These are phyloP conservation scores for Rousettus leschenaultii DNA, from an alignment of 2,113 vertebrate species.

Conservation along the genomic window DNA sequence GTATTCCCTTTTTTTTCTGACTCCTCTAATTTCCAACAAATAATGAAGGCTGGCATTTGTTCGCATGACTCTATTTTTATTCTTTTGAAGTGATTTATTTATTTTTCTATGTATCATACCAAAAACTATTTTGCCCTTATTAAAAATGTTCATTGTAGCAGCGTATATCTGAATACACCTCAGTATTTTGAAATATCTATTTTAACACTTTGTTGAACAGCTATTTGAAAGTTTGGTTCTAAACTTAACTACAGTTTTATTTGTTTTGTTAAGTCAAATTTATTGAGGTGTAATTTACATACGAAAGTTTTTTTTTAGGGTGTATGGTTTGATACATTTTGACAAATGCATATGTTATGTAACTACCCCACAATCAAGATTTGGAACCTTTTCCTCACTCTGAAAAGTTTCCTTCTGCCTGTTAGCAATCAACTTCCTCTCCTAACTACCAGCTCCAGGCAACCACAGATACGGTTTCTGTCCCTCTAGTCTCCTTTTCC, in stretches of 20 bases:
- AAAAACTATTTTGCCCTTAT: not conserved
- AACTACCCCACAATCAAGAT: not conserved
- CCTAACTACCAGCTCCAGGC: not conserved
- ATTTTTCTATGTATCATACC: not conserved
- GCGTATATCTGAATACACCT: not conserved
- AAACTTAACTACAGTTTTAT: not conserved
- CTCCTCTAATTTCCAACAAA: not conserved
- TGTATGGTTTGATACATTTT: not conserved
- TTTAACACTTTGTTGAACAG: not conserved
- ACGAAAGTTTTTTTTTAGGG: not conserved
- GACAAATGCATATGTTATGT: not conserved
- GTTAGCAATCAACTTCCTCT: not conserved
- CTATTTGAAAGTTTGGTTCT: not conserved
- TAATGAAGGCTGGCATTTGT: not conserved
- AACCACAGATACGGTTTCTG: not conserved
- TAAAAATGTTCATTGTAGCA: not conserved
- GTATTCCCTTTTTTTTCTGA: not conserved
- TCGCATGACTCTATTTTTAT: not conserved
- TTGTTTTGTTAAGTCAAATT: not conserved
- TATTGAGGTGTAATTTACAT: not conserved
- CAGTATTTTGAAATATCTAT: not conserved
- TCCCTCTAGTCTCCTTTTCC: not conserved
- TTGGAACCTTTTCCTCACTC: not conserved
- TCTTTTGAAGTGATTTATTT: not conserved
- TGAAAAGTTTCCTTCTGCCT: not conserved